These are phyloP conservation scores for Meles meles DNA, from an alignment of 2,113 vertebrate genomes.

Conservation along the genomic window DNA sequence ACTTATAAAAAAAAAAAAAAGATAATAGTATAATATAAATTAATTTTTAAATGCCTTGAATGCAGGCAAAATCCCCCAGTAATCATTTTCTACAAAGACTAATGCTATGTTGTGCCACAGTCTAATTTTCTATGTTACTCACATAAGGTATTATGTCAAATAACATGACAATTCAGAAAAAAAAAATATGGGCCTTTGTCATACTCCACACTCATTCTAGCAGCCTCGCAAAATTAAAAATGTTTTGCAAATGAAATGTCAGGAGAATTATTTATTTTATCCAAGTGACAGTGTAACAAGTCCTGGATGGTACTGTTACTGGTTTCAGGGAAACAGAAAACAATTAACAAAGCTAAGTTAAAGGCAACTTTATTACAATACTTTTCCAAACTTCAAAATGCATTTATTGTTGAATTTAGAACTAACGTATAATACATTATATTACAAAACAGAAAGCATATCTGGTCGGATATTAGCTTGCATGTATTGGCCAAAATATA, in stretches of 20 bases:
- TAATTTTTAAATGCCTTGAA: not conserved
- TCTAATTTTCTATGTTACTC: not conserved
- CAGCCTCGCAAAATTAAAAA: not conserved
- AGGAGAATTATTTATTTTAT: slow-evolving; percentile 71
- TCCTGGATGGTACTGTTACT: not conserved
- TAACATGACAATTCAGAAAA: not conserved
- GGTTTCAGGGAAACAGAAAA: slow-evolving; percentile 76
- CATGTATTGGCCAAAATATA: slow-evolving; percentile 62
- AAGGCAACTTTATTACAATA: slow-evolving; percentile 85
- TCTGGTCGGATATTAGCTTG: slow-evolving; percentile 67
- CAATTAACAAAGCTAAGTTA: slow-evolving; percentile 78
- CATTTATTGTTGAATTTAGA: slow-evolving; percentile 78
- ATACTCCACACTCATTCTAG: not conserved
- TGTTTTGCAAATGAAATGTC: not conserved
- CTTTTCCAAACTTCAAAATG: slow-evolving; percentile 82
- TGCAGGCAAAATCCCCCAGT: not conserved
- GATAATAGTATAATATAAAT: not conserved
- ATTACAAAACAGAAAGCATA: slow-evolving; percentile 81
- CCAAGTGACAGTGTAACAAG: slow-evolving; percentile 27
- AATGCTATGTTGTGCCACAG: not conserved
- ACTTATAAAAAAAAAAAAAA: not conserved
- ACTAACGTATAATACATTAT: slow-evolving; percentile 87
- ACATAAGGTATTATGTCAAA: not conserved
- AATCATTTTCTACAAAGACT: not conserved
- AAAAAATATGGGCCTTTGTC: not conserved